Percentiles rank a stretch among this genome's conserved stretches.
Evolutionary conservation across 2,113 vertebrate genomes (phyloP).

Genomic region (Mesocricetus auratus): DNA sequence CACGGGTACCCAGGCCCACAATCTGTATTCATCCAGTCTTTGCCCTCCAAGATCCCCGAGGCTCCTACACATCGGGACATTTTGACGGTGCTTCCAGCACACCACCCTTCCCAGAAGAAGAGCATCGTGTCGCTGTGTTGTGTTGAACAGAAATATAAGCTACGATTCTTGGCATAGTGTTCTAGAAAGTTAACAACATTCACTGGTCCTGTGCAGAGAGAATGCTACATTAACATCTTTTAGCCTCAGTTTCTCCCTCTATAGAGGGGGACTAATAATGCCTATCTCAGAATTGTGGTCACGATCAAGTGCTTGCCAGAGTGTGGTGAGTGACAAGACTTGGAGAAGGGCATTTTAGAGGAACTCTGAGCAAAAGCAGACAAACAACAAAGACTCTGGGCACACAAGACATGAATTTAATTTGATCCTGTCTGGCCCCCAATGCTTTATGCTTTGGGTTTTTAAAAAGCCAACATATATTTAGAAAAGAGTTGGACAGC

Average conservation of each 20-base stretch:
- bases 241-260: constrained; percentile 20
- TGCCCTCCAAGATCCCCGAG: background rate
- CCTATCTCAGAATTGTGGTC: background rate
- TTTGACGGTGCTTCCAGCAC: background rate
- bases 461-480: background rate
- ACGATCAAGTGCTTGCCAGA: background rate
- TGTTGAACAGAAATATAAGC: background rate
- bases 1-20: background rate
- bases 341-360: background rate
- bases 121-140: accelerated
- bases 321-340: background rate
- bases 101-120: background rate
- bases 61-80: background rate
- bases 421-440: background rate
- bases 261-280: background rate
- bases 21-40: background rate
- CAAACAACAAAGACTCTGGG: background rate
- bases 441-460: constrained; percentile 15
- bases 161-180: background rate
- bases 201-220: background rate
- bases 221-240: background rate
- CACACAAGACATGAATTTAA: background rate
- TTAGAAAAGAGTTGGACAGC: constrained; percentile 1
- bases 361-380: background rate
- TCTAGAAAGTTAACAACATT: background rate